Evolutionary conservation across 2,797 vertebrate genomes (phyloP).

Genomic region (Dromococcyx pavoninus): DNA sequence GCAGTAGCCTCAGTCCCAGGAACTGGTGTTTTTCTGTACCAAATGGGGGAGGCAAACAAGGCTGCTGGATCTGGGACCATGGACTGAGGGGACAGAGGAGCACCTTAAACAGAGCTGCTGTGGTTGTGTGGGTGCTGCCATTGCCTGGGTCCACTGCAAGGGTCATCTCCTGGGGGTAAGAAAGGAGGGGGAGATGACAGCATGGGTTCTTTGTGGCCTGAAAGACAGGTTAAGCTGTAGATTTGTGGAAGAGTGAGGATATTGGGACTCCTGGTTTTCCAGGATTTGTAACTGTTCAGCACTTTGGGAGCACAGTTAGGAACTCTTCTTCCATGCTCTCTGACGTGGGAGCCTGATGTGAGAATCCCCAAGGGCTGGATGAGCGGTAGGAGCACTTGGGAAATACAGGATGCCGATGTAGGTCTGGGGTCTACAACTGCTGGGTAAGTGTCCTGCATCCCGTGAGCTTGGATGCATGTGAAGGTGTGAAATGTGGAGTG

Average conservation of each 20-base stretch:
- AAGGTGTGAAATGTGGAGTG: background rate
- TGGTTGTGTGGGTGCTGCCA: background rate
- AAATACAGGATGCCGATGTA: background rate
- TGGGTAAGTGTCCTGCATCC: background rate
- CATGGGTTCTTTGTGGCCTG: accelerated
- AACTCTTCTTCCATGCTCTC: background rate
- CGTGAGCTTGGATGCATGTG: accelerated
- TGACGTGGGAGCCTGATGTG: background rate
- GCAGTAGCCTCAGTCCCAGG: background rate
- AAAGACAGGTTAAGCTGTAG: background rate
- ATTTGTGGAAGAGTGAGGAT: background rate
- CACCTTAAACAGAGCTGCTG: background rate
- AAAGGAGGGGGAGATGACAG: background rate
- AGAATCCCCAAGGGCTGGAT: background rate
- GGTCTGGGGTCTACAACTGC: background rate
- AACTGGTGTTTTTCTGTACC: background rate
- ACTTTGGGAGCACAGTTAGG: background rate
- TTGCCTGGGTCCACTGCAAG: background rate
- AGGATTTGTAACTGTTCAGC: accelerated
- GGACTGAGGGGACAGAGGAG: background rate
- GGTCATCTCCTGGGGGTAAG: background rate
- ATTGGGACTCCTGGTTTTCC: background rate
- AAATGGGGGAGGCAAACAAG: background rate
- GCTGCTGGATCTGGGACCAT: background rate
- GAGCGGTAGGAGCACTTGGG: background rate